phyloP scores from a whole-genome alignment of 1,140 invertebrate species.

The Polypedilum vanderplanki region DNA sequence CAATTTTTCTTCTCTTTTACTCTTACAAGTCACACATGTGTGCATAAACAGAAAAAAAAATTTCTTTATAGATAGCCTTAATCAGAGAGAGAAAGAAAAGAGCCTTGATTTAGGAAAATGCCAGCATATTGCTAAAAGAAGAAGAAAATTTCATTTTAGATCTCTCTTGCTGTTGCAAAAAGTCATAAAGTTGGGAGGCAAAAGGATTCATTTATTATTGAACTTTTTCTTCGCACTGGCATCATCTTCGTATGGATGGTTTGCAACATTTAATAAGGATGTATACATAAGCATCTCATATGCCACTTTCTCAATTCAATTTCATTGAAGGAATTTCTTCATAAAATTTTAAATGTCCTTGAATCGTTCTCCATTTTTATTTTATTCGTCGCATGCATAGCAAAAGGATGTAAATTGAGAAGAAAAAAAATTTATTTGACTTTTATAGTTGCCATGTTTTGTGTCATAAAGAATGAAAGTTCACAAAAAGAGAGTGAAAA shows the following conservation, averaged over 20 bases:
- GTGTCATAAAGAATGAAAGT: not conserved
- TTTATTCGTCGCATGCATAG: not conserved
- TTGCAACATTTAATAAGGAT: constrained; percentile 15
- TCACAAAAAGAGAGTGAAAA: not conserved
- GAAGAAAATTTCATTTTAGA: not conserved
- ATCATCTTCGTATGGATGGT: not conserved
- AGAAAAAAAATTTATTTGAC: not conserved
- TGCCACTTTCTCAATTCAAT: not conserved
- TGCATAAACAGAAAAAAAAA: not conserved
- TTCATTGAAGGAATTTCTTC: not conserved
- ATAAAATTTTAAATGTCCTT: constrained; percentile 13
- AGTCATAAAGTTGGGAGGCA: not conserved
- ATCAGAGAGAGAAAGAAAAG: not conserved
- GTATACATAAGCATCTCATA: not conserved
- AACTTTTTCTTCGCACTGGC: not conserved
- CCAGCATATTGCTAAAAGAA: not conserved
- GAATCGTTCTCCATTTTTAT: not conserved
- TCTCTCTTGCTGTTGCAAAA: no score
- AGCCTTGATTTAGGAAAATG: not conserved
- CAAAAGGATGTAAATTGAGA: not conserved
- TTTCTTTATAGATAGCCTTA: no score
- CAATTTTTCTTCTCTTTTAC: not conserved
- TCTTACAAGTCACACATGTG: not conserved
- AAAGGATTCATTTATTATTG: constrained; percentile 19
- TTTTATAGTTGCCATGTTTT: constrained; percentile 19